Base-by-base conservation (phyloP, 2,888 invertebrate genomes). In the Sylvicola fuscatus region DNA sequence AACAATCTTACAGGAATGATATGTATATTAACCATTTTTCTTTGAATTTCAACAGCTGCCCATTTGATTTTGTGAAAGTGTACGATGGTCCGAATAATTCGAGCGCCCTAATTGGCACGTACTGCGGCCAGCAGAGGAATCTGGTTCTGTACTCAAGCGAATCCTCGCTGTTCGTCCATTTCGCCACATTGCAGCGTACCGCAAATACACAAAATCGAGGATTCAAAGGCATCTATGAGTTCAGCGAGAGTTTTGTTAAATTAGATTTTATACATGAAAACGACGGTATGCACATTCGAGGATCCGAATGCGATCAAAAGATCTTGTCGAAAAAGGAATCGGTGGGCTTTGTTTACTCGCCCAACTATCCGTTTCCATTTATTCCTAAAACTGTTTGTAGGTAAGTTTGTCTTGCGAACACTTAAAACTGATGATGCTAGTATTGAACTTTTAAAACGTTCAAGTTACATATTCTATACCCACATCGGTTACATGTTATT, bases 231-330 rank as follows among this genome's bases (percentile, higher is more conserved):
- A 87, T 90, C 62, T 98, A 87, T 67, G 92, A 93, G 70, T 97
- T 98, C 68, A 93, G 93, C 50, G 86, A 90, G 64, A 79, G 84
- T 65, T 97, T 93, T 69, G 95, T 97, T 64, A 89, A 92, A 69
- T 72, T 97, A 72, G 87, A 92, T 86, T 61, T 72, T 73, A 60
- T 60, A 56, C 59, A 60, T 59, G 80, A 80, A 67, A 81, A 84
- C 63, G 83, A 84, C 56, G 89, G 89, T 46, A 82, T 84, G 66
- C 92, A 93, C 64, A 89, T 93, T 56, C 72, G 84, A 55, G 93
- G 93, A 54, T 89, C 90, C 47, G 97, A 98, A 65, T 98, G 98
- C 67, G 97, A 98, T 67, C 92, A 93, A 63, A 84, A 90, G 62
- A 90, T 95, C 53, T 70, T 90, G 49, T 92, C 90, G 62, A 79